Evolutionary conservation across 2,113 vertebrate genomes (phyloP).

Genomic region (Cephalopterus ornatus): DNA sequence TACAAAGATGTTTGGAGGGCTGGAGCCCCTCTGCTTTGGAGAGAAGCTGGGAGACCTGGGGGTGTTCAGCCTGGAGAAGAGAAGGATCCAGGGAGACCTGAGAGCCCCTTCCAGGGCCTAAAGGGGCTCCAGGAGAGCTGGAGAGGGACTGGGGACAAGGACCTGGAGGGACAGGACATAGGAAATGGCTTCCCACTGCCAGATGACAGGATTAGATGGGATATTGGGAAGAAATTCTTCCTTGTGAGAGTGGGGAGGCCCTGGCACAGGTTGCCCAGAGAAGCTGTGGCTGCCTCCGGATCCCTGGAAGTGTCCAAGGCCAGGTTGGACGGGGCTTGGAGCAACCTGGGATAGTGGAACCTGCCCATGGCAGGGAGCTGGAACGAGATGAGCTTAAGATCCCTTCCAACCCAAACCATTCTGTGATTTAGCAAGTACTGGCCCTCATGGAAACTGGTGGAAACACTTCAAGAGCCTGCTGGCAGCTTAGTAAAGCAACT

Average conservation of each 20-base stretch:
- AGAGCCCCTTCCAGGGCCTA: neutral
- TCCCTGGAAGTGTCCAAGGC: neutral
- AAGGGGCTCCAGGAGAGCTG: neutral
- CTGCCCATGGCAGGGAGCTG: neutral
- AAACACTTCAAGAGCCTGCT: neutral
- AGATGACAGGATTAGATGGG: neutral
- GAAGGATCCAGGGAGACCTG: neutral
- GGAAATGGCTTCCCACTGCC: neutral
- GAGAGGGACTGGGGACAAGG: neutral
- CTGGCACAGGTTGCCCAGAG: neutral
- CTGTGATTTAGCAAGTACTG: neutral
- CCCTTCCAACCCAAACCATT: neutral
- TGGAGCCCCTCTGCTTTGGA: neutral
- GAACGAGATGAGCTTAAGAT: neutral
- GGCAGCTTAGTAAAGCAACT: neutral
- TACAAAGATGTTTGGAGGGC: neutral
- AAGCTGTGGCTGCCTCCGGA: neutral
- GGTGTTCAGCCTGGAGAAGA: neutral
- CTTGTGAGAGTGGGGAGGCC: accelerated
- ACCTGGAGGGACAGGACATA: neutral
- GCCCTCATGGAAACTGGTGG: neutral
- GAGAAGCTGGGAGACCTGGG: neutral
- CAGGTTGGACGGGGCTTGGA: neutral
- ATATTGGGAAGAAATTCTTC: accelerated
- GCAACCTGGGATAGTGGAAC: neutral